These are phyloP conservation scores for Drosophila santomea DNA, from an alignment of 1,140 invertebrate species.

Conservation along the genomic window DNA sequence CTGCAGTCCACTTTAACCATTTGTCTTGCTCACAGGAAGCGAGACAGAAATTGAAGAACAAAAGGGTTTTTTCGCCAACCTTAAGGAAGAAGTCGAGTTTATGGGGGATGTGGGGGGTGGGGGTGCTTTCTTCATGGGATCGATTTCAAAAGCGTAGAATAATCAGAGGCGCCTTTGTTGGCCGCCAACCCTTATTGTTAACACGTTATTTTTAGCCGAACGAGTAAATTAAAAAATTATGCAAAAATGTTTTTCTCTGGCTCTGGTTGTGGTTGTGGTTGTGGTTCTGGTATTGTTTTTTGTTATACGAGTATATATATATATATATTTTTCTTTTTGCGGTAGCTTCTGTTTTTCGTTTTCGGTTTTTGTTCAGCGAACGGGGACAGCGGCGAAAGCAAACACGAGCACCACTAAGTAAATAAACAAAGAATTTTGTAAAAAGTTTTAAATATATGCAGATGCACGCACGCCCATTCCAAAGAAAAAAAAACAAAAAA, in stretches of 20 bases:
- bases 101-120: background rate
- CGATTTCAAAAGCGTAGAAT: slow-evolving; percentile 39
- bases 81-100: slow-evolving; percentile 6
- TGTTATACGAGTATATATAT: too few species aligned
- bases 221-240: slow-evolving; percentile 72
- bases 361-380: slow-evolving; percentile 23
- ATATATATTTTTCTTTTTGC: background rate
- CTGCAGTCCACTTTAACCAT: slow-evolving; percentile 45
- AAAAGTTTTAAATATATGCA: slow-evolving; percentile 69
- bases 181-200: background rate
- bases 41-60: background rate
- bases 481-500: background rate
- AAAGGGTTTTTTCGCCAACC: background rate
- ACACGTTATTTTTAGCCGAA: slow-evolving; percentile 45
- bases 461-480: slow-evolving; percentile 59
- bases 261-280: slow-evolving; percentile 13
- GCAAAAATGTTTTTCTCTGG: slow-evolving; percentile 53
- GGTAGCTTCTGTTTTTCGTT: slow-evolving; percentile 17
- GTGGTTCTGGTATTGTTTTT: too few species aligned
- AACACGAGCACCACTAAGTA: slow-evolving; percentile 56
- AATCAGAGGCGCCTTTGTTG: slow-evolving; percentile 3
- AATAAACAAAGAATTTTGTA: slow-evolving; percentile 66
- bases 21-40: slow-evolving; percentile 55
- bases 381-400: slow-evolving; percentile 46
- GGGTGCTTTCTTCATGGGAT: slow-evolving; percentile 9